Evolutionary conservation across 2,797 vertebrate genomes (phyloP), one percentile per base, ranked within the genome.

Genomic region (Pangasius macronema): DNA sequence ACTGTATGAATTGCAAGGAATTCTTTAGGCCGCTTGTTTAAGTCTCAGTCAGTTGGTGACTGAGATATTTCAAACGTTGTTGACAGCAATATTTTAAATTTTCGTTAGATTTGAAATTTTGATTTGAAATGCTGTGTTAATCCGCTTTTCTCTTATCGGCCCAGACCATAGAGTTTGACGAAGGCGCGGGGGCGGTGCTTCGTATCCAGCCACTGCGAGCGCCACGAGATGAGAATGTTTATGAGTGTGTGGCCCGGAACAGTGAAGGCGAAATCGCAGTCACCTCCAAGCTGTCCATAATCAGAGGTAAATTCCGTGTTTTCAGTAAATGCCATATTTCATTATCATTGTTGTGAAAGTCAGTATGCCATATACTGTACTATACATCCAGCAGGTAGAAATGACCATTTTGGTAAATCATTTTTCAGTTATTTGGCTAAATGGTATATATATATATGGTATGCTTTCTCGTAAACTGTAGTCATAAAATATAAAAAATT

Each of bases 81-180:
- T 30, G 42, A 70, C 16, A 18, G 33, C 6, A 70, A 39, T 70
- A 70, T 70, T 70, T 70, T 2, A 39, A 2, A n/a, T 51, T 3
- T 51, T 42, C 5, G 42, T 42, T 42, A 6, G 42, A 42, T 42
- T 7, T 42, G 42, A 42, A 42, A 42, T 42, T 42, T 42, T 42
- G 5, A 80, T 39, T 8, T 81, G 22, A 81, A 51, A 83, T 83
- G 51, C 24, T 11, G 6, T 33, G 16, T 65, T 85, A 81, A 63
- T 79, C 8, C 1, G 2, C 42, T 84, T n/a, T 42, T 16, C 22
- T 84, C 51, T 87, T 46, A 63, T 59, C 85, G 86, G 59, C 75
- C 46, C 94, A 99, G 98, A 99, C 97, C 0, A 97, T 99, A 33
- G 98, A 99, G 90, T 99, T 99, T 90, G 98, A 99, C 27, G 98